phyloP scores from a whole-genome alignment of 92 coral and sea anemone genomes.

The Zoanthus sociatus region DNA sequence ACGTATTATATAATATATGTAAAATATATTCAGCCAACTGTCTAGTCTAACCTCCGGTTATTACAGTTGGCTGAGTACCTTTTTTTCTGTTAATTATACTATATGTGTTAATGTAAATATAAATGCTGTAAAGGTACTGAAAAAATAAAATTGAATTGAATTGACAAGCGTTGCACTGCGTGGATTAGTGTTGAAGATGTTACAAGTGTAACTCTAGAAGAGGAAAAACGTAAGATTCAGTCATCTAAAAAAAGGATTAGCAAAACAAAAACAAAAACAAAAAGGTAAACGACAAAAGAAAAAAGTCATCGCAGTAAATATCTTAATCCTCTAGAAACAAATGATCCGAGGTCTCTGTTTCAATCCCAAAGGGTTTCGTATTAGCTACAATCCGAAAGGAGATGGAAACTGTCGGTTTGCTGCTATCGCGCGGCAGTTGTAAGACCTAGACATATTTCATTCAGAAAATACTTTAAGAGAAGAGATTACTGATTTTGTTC shows the following conservation, averaged over 20 bases:
- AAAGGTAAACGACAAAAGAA: not conserved
- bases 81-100: too few species aligned
- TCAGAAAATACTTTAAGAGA: not conserved
- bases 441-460: conserved; percentile 37
- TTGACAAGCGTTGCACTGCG: not conserved
- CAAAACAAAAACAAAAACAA: too few species aligned
- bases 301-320: not conserved
- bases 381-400: conserved; percentile 36
- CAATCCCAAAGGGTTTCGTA: conserved; percentile 36
- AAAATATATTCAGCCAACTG: too few species aligned
- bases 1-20: too few species aligned
- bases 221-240: not conserved
- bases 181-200: conserved; percentile 60
- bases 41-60: too few species aligned
- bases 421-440: conserved; percentile 41
- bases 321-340: not conserved
- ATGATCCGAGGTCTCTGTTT: not conserved
- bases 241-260: not conserved
- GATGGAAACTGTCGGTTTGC: conserved; percentile 58
- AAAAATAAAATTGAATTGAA: too few species aligned
- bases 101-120: too few species aligned
- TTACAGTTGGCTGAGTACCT: too few species aligned
- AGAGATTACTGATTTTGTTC: too few species aligned
- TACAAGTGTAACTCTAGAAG: conserved; percentile 41
- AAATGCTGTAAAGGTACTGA: too few species aligned